Percentiles rank a stretch among this genome's conserved stretches.
Conservation (phyloP, 1,140 invertebrate genomes). For the Scaptomyza pallida region DNA sequence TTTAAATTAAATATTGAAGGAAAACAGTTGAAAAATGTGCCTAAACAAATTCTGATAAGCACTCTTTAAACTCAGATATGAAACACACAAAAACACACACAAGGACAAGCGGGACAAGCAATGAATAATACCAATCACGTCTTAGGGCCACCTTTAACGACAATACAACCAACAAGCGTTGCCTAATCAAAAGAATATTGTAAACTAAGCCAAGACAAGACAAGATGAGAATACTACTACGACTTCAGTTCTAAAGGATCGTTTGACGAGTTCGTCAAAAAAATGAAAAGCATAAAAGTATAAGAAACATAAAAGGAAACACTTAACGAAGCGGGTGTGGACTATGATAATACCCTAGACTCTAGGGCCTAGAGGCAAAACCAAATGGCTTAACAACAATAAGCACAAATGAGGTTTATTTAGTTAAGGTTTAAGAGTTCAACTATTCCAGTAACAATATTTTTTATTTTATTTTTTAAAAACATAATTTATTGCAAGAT, state of each 20-base stretch:
- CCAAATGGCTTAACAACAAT: too few species aligned
- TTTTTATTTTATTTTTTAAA: too few species aligned
- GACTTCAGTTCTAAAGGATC: conserved; percentile 62
- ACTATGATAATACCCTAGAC: conserved; percentile 1
- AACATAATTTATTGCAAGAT: too few species aligned
- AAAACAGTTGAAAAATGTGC: conserved; percentile 28
- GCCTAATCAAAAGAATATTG: conserved; percentile 79
- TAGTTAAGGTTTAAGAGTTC: too few species aligned
- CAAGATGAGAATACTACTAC: conserved; percentile 42
- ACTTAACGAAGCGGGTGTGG: background rate
- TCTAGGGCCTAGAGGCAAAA: too few species aligned
- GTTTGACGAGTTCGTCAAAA: conserved; percentile 41
- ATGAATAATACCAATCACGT: conserved; percentile 84
- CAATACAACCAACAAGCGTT: background rate
- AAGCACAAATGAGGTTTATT: too few species aligned
- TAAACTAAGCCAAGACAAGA: conserved; percentile 76
- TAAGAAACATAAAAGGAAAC: background rate
- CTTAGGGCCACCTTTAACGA: conserved; percentile 45
- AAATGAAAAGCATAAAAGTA: conserved; percentile 11
- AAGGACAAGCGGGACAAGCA: conserved; percentile 56
- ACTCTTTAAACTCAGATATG: conserved; percentile 39
- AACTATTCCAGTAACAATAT: too few species aligned
- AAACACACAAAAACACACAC: background rate
- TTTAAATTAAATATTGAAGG: conserved; percentile 74
- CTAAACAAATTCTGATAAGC: conserved; percentile 78